Conservation (phyloP, 2,888 invertebrate genomes). For the Tenthredo amoena region DNA sequence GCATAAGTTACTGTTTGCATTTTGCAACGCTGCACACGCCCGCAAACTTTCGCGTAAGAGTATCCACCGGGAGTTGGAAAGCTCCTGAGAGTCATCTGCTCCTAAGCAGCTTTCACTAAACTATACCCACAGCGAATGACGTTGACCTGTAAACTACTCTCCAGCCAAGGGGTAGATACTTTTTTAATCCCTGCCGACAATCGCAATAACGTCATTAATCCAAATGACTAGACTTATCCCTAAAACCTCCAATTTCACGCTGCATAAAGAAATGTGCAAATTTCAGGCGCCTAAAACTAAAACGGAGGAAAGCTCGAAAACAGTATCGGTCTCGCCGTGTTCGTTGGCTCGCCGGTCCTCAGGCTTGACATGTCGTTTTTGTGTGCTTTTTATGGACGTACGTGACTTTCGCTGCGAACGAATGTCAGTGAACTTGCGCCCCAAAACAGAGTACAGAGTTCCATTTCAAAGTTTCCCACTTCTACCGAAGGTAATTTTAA, state of each 20-base stretch:
- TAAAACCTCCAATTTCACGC: neutral
- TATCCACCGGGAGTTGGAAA: slow-evolving; percentile 61
- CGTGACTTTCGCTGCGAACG: neutral
- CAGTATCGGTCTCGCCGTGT: neutral
- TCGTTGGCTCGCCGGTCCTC: neutral
- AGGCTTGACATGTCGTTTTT: neutral
- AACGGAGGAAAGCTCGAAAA: neutral
- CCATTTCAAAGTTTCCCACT: slow-evolving; percentile 3
- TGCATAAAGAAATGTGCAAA: neutral
- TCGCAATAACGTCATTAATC: neutral
- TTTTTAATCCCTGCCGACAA: neutral
- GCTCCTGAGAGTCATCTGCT: slow-evolving; percentile 56
- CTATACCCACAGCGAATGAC: slow-evolving; percentile 53
- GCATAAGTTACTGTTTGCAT: slow-evolving; percentile 70
- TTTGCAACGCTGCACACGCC: slow-evolving; percentile 63
- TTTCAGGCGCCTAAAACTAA: neutral
- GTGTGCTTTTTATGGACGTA: neutral
- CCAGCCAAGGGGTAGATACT: slow-evolving; percentile 33
- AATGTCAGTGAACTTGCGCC: neutral
- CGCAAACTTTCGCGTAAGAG: slow-evolving; percentile 63
- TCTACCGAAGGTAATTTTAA: slow-evolving; percentile 1
- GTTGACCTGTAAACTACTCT: slow-evolving; percentile 37
- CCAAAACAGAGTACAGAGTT: neutral
- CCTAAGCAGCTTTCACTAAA: slow-evolving; percentile 68
- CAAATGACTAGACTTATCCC: neutral